Evolutionary conservation across 2,113 vertebrate species (phyloP).

Genomic region (Tragelaphus strepsiceros): DNA sequence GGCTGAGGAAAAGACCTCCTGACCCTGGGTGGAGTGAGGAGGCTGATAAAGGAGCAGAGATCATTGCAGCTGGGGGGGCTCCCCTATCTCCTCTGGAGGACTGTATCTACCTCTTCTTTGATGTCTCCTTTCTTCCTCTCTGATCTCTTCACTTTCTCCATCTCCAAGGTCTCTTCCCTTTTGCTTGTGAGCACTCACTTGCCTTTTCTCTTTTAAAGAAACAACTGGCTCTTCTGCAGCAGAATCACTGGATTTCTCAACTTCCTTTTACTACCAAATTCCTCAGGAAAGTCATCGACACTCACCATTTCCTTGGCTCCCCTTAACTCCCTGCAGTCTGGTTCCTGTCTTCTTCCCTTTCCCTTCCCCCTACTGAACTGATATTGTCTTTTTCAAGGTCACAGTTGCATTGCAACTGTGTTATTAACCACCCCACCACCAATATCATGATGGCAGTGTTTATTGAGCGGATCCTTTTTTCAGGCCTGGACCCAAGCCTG

Average conservation of each 20-base stretch:
- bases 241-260: background rate
- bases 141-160: background rate
- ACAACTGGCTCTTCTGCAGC: background rate
- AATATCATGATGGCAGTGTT: background rate
- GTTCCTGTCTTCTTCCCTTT: background rate
- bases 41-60: background rate
- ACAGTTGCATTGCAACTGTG: background rate
- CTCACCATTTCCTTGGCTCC: background rate
- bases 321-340: background rate
- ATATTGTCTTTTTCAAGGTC: background rate
- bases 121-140: background rate
- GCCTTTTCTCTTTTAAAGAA: background rate
- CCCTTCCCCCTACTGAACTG: background rate
- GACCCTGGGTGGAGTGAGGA: rapidly evolving
- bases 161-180: background rate
- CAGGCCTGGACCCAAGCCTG: background rate
- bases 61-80: background rate
- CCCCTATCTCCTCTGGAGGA: no score
- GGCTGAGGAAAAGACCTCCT: background rate
- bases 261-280: background rate
- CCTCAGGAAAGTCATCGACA: background rate
- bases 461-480: background rate
- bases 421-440: rapidly evolving
- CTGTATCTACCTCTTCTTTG: background rate
- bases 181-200: background rate